Evolutionary conservation across 2,797 vertebrate genomes (phyloP).

Genomic region (Carapus acus): DNA sequence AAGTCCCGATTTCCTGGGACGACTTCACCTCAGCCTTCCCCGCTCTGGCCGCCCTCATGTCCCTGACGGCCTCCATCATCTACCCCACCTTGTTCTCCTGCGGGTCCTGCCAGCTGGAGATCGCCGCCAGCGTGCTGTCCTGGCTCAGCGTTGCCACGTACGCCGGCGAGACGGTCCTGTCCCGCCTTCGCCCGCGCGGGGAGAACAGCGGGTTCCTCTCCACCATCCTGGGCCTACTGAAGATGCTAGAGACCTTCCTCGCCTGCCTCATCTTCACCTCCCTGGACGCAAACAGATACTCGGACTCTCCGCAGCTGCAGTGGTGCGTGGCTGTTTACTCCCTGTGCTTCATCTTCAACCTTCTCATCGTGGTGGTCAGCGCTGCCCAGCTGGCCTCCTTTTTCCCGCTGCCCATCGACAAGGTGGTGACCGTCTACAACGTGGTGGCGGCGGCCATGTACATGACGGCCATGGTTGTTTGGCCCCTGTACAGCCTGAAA

Average conservation of each 20-base stretch:
- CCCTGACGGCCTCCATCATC: conserved; percentile 74
- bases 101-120: conserved; percentile 39
- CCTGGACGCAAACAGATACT: conserved; percentile 43
- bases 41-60: conserved; percentile 77
- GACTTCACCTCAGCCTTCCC: conserved; percentile 82
- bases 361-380: conserved; percentile 76
- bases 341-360: conserved; percentile 79
- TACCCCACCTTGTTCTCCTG: conserved; percentile 71
- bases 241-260: conserved; percentile 81
- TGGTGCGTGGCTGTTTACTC: conserved; percentile 84
- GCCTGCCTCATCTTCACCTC: conserved; percentile 81
- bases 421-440: conserved; percentile 69
- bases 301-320: conserved; percentile 1
- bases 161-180: conserved; percentile 68
- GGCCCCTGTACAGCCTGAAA: conserved; percentile 76
- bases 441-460: conserved; percentile 75
- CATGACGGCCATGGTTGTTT: conserved; percentile 72
- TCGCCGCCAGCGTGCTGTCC: conserved; percentile 70
- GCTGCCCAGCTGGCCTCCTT: conserved; percentile 59
- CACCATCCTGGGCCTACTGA: conserved; percentile 78
- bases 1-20: conserved; percentile 79
- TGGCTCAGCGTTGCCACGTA: conserved; percentile 74
- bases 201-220: conserved; percentile 81
- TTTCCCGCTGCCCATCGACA: conserved; percentile 72
- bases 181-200: conserved; percentile 61